phyloP scores from a whole-genome alignment of 2,797 vertebrate genomes.

The Neopelma chrysocephalum region DNA sequence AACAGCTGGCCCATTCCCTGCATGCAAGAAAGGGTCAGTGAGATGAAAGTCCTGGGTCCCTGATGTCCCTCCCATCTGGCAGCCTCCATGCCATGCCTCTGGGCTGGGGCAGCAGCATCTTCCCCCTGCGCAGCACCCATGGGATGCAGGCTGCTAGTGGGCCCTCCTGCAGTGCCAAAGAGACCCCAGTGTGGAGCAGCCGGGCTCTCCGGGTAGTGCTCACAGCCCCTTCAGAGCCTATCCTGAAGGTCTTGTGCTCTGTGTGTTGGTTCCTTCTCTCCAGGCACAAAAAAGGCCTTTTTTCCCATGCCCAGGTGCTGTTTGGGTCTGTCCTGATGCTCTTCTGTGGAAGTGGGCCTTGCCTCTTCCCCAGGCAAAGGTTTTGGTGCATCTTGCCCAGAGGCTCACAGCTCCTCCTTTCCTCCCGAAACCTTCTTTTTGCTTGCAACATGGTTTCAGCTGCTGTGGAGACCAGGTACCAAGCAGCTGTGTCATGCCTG shows the following conservation, averaged over 20 bases:
- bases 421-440: not conserved
- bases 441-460: not conserved
- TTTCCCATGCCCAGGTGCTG: not conserved
- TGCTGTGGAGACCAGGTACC: not conserved
- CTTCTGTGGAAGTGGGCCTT: not conserved
- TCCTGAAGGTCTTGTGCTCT: not conserved
- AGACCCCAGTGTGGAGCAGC: not conserved
- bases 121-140: fast-evolving
- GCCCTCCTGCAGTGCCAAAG: constrained; percentile 41
- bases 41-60: not conserved
- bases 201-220: fast-evolving
- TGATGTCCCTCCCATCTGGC: fast-evolving
- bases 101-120: not conserved
- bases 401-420: not conserved
- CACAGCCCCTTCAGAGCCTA: not conserved
- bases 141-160: not conserved
- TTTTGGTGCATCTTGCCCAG: not conserved
- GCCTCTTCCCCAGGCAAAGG: not conserved
- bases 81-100: not conserved
- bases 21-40: not conserved
- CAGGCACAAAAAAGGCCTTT: not conserved
- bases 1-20: not conserved
- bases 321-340: not conserved
- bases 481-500: not conserved
- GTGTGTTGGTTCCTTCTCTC: not conserved